Conservation (phyloP, 2,888 invertebrate species). For the Spilosoma lubricipeda region DNA sequence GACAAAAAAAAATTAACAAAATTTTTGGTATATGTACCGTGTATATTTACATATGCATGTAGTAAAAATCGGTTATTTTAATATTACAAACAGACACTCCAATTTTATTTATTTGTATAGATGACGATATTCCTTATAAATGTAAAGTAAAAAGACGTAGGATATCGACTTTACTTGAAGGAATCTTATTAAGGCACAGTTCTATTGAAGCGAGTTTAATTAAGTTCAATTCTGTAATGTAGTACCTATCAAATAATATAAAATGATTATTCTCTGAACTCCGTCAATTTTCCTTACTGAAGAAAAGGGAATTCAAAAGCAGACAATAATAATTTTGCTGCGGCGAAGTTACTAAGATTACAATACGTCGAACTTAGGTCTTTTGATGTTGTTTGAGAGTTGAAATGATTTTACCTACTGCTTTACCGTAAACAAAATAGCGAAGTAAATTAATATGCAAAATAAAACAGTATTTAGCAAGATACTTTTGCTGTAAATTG, state of each 20-base stretch:
- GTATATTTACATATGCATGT: too few species aligned
- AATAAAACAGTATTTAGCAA: neutral
- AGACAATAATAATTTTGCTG: neutral
- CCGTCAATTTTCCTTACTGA: neutral
- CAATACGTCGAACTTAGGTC: neutral
- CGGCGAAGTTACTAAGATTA: neutral
- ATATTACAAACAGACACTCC: too few species aligned
- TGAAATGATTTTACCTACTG: neutral
- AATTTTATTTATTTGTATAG: too few species aligned
- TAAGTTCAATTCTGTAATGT: constrained; percentile 2
- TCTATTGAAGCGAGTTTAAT: constrained; percentile 7
- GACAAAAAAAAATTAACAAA: too few species aligned
- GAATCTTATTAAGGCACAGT: neutral
- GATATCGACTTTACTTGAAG: neutral
- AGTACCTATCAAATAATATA: neutral
- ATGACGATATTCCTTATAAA: neutral
- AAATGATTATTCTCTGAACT: neutral
- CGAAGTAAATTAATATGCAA: neutral
- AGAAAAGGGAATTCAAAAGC: neutral
- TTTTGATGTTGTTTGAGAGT: neutral
- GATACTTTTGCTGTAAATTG: neutral
- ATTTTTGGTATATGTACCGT: too few species aligned
- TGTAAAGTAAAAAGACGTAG: neutral
- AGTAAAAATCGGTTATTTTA: too few species aligned
- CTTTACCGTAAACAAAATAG: neutral